Conservation (phyloP, 2,113 vertebrate genomes). For the Phrynosoma platyrhinos region DNA sequence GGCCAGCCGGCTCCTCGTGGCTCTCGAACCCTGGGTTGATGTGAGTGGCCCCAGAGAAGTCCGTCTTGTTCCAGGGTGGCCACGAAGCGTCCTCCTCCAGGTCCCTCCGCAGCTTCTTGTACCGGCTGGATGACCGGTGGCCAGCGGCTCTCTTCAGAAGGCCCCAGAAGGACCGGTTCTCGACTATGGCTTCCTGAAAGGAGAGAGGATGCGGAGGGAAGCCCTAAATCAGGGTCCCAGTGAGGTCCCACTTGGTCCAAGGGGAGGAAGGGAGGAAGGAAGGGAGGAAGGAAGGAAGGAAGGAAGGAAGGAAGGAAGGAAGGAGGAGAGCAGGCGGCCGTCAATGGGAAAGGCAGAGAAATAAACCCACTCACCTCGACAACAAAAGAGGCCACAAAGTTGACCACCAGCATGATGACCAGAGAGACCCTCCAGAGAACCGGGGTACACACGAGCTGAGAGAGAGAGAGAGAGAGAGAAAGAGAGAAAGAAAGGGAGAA, state of each 20-base stretch:
- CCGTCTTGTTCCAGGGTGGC: slow-evolving; percentile 76
- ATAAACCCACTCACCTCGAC: slow-evolving; percentile 73
- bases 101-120: slow-evolving; percentile 70
- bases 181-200: slow-evolving; percentile 77
- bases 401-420: slow-evolving; percentile 73
- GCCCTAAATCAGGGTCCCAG: rapidly evolving
- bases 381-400: slow-evolving; percentile 71
- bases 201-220: background rate
- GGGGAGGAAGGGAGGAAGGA: too few relatives aligned
- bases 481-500: background rate
- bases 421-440: slow-evolving; percentile 74
- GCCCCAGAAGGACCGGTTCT: slow-evolving; percentile 79
- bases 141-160: slow-evolving; percentile 70
- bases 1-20: slow-evolving; percentile 52
- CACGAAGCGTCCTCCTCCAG: slow-evolving; percentile 74
- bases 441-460: slow-evolving; percentile 80
- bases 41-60: slow-evolving; percentile 67
- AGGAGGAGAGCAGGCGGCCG: too few relatives aligned
- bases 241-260: too few relatives aligned
- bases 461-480: slow-evolving; percentile 6
- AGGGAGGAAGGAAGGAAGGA: background rate
- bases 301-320: background rate
- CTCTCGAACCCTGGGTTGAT: slow-evolving; percentile 78
- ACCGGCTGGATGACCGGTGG: slow-evolving; percentile 75
- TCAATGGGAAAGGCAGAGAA: background rate